Conservation (phyloP, 2,113 vertebrate genomes). For the Hyla sarda region DNA sequence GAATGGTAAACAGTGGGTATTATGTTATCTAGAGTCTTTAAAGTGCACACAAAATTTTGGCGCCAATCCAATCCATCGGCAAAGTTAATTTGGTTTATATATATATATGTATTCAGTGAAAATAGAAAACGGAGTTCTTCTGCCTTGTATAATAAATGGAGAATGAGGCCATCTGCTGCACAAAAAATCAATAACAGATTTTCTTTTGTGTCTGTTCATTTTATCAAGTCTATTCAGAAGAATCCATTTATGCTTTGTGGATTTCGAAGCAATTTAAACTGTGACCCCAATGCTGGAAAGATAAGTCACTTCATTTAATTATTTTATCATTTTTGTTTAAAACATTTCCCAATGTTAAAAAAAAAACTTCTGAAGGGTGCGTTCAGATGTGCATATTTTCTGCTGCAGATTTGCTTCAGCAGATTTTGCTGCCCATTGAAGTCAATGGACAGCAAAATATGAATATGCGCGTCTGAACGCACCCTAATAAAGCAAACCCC, state of each 20-base stretch:
- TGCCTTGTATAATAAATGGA: neutral
- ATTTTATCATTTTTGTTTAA: neutral
- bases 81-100: neutral
- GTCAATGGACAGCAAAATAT: too few relatives aligned
- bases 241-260: neutral
- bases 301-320: neutral
- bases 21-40: neutral
- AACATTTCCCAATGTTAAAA: neutral
- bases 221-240: neutral
- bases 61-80: too few relatives aligned
- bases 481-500: too few relatives aligned
- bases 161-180: neutral
- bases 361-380: too few relatives aligned
- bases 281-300: neutral
- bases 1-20: too few relatives aligned
- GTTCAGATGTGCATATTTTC: too few relatives aligned
- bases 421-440: too few relatives aligned
- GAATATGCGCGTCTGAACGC: too few relatives aligned
- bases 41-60: too few relatives aligned
- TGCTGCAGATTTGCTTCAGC: too few relatives aligned
- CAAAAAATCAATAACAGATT: slow-evolving; percentile 3
- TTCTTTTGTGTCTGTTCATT: neutral
- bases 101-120: neutral
- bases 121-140: neutral
- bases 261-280: slow-evolving; percentile 3